Evolutionary conservation across 2,113 vertebrate genomes (phyloP).

Genomic region (Dicrurus megarhynchus): DNA sequence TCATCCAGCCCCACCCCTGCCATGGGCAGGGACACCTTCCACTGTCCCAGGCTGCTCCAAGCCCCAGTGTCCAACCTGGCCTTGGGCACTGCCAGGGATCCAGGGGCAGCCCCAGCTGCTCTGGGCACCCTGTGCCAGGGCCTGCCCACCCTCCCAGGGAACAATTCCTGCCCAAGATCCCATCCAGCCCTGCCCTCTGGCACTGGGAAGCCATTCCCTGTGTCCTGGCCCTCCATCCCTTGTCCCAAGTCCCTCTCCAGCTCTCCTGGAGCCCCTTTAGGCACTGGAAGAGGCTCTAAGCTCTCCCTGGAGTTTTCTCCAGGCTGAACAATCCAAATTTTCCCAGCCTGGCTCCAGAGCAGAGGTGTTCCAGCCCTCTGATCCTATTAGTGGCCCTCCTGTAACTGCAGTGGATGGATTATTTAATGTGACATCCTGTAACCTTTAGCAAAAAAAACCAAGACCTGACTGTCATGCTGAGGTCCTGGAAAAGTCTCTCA

Average conservation of each 20-base stretch:
- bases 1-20: rapidly evolving
- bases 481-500: neutral
- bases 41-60: neutral
- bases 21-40: neutral
- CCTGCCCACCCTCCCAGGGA: neutral
- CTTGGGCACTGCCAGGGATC: neutral
- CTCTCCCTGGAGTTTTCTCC: neutral
- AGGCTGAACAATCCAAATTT: neutral
- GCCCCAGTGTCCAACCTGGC: neutral
- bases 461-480: neutral
- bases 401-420: neutral
- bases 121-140: neutral
- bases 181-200: rapidly evolving
- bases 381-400: neutral
- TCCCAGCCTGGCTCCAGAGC: neutral
- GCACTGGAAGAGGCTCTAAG: neutral
- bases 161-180: neutral
- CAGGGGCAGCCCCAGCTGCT: neutral
- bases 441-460: neutral
- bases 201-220: neutral
- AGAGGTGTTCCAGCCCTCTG: neutral
- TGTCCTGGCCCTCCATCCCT: neutral
- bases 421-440: neutral
- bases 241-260: neutral
- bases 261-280: neutral